Base-by-base conservation (phyloP, 1,140 invertebrate species). In the Brachionus calyciflorus region DNA sequence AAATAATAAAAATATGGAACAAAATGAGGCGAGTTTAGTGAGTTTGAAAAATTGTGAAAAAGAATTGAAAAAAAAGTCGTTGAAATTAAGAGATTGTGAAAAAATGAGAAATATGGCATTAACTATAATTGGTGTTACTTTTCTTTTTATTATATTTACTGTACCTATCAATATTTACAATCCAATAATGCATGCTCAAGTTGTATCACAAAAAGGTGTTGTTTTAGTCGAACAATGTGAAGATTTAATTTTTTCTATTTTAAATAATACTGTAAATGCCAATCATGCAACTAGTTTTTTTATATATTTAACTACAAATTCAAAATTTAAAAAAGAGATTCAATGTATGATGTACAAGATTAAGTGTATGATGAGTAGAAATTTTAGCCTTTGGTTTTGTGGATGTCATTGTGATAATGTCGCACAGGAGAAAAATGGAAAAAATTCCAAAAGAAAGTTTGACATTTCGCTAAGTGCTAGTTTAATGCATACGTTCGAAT, bases 281-380 rank as follows among this genome's bases (percentile, higher is more conserved):
- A 73, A 73, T 73, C 69, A 73, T 51, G 37, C 69, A 24, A 73
- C 69, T 3, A 73, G 69, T 55, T 73, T 73, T 73, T 73, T 73
- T 40, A 73, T 73, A 28, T 73, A 73, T 73, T 51, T 55, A 37
- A 55, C 46, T 6, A 73, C 69, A 49, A 73, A 73, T 73, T 73
- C 69, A 55, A 73, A 73, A 30, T 73, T 73, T 73, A 49, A 73
- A 41, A 55, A 33, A 33, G 69, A 73, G 24, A 49, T 73, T 19
- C 49, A 73, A 40, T 24, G 3, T 17, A 17, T 73, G 69, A 19
- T 73, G n/a, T 40, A 55, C 28, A 17, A n/a, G 17, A 1, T 33
- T 3, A 73, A n/a, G 40, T 21, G n/a, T 44, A 17, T 24, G 12
- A 21, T 65, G 33, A 19, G 14, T 65, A 12, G 60, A 14, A 65